Evolutionary conservation across 2,888 invertebrate genomes (phyloP), one percentile per base, ranked within the genome.

Genomic region (Drosophila peninsularis): DNA sequence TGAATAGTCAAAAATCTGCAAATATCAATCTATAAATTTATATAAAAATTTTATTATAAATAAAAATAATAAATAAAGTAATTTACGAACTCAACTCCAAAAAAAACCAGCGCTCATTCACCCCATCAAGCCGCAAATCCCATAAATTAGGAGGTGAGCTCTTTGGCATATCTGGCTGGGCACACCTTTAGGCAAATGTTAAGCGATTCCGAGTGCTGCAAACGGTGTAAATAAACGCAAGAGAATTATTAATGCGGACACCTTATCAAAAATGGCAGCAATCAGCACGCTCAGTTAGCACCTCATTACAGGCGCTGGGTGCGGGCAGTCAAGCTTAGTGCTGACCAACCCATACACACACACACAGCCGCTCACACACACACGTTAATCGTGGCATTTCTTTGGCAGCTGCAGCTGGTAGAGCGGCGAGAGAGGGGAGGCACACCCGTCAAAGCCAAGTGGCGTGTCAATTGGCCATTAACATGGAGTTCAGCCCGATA

Each of bases 391-490:
- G 71, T 63, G 64, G 44, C 50, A 58, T 71, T 65, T 80, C 66
- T 73, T 54, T 60, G 63, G 61, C 45, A 49, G 39, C 44, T 44
- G 27, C n/a, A 27, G 45, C 37, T 30, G 37, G 44, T 27, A 17
- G 44, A 44, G 30, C 50, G 10, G 9, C 2, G 19, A 2, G 4
- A 14, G 5, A 19, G 0, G 21, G 32, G 30, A 4, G 21, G 42
- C 13, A 2, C 53, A 41, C 55, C 62, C 76, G 80, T 85, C 84
- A 80, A 78, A 88, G 89, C 73, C 82, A 89, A 85, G 88, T 85
- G 89, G 88, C 85, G 85, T 85, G 89, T 85, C 85, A 85, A 85
- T 85, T 89, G 85, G 74, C 85, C 85, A 89, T 89, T 85, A 89
- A 89, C 85, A 77, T 86, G 87, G 47, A 47, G 47, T 49, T 58